A percentile compares a stretch with the other conserved stretches of the same genome.
Conservation (phyloP, 2,888 invertebrate genomes). For the Agonopterix heracliana region DNA sequence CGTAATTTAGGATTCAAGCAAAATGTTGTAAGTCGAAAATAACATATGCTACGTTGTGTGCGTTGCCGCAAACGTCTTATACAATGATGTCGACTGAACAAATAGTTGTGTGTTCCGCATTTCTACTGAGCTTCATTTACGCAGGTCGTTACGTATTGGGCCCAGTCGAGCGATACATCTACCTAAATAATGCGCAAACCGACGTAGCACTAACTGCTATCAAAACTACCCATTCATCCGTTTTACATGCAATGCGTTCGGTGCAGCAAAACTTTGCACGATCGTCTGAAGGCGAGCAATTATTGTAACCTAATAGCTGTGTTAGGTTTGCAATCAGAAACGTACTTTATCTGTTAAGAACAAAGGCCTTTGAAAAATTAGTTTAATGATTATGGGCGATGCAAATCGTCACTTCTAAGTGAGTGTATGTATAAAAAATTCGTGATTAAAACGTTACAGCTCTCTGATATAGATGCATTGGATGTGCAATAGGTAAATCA, state of each 20-base stretch:
- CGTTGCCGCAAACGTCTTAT: slow-evolving; percentile 69
- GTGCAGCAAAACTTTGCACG: too few relatives aligned
- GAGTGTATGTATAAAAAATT: too few relatives aligned
- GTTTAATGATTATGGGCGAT: too few relatives aligned
- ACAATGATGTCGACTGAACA: slow-evolving; percentile 73
- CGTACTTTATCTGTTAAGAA: too few relatives aligned
- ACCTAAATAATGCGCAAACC: slow-evolving; percentile 27
- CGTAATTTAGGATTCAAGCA: slow-evolving; percentile 65
- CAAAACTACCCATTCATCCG: slow-evolving; percentile 4
- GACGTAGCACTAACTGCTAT: slow-evolving; percentile 9
- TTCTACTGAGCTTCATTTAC: slow-evolving; percentile 71
- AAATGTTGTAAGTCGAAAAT: slow-evolving; percentile 72
- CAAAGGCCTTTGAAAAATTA: too few relatives aligned
- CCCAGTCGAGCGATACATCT: slow-evolving; percentile 35
- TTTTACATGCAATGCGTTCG: background rate
- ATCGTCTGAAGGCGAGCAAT: too few relatives aligned
- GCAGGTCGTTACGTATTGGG: slow-evolving; percentile 53
- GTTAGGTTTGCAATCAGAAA: too few relatives aligned
- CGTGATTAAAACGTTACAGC: too few relatives aligned
- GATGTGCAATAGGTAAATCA: too few relatives aligned
- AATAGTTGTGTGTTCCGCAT: slow-evolving; percentile 74
- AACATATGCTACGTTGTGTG: slow-evolving; percentile 65
- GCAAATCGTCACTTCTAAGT: too few relatives aligned
- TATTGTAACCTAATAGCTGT: too few relatives aligned
- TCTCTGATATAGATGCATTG: too few relatives aligned